phyloP scores from a whole-genome alignment of 2,797 vertebrate species.

The Leuciscus waleckii region DNA sequence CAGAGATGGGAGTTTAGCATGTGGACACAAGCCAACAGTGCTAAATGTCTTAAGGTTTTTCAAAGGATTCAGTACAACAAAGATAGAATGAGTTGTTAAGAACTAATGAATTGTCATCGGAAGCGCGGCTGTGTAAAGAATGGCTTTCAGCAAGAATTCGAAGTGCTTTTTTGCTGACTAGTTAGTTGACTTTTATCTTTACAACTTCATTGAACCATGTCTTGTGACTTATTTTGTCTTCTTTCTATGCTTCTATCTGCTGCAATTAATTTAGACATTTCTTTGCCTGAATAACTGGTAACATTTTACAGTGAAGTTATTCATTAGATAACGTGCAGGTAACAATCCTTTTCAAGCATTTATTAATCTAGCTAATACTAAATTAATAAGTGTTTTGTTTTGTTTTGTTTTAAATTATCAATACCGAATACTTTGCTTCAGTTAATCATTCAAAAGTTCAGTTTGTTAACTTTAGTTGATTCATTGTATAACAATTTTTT shows the following conservation, averaged over 20 bases:
- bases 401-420: not conserved
- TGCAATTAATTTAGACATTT: not conserved
- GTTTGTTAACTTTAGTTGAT: not conserved
- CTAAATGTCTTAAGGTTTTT: constrained; percentile 25
- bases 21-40: constrained; percentile 31
- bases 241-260: not conserved
- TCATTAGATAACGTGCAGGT: not conserved
- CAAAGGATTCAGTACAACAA: constrained; percentile 34
- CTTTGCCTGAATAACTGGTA: not conserved
- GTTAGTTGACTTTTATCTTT: constrained; percentile 28
- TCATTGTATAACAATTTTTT: not conserved
- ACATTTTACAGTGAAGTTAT: not conserved
- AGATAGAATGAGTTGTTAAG: constrained; percentile 20
- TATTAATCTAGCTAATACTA: not conserved
- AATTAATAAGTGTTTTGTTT: not conserved
- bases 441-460: not conserved
- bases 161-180: constrained; percentile 17
- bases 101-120: constrained; percentile 36
- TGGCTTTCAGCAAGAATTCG: constrained; percentile 16
- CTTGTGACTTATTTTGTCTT: not conserved
- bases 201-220: constrained; percentile 11
- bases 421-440: not conserved
- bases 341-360: not conserved
- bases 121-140: constrained; percentile 26
- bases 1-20: constrained; percentile 30